Conservation (phyloP, 2,797 vertebrate species). For the Emydoidea blandingii region DNA sequence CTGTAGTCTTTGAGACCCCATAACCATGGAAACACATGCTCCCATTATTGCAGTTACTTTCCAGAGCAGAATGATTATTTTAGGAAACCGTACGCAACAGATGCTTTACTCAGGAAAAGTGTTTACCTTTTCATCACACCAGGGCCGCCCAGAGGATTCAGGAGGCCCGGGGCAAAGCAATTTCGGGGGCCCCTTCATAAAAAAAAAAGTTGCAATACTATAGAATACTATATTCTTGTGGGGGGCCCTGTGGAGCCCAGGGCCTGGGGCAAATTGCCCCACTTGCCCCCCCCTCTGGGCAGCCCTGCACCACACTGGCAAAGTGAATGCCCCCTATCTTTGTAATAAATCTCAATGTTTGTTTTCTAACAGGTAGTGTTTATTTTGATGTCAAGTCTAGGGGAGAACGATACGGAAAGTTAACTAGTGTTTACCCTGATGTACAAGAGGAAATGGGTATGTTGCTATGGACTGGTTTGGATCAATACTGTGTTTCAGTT, state of each 20-base stretch:
- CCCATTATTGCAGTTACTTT: neutral
- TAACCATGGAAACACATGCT: neutral
- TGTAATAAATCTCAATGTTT: conserved; percentile 31
- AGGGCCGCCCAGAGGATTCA: no score
- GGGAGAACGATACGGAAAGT: conserved; percentile 89
- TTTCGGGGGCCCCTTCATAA: no score
- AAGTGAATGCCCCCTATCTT: neutral
- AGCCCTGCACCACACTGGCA: neutral
- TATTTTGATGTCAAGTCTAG: conserved; percentile 93
- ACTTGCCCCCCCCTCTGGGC: no score
- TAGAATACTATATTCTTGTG: no score
- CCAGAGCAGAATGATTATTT: neutral
- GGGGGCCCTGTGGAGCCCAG: no score
- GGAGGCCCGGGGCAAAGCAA: no score
- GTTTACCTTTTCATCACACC: neutral
- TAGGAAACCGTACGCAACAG: neutral
- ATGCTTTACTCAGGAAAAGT: neutral
- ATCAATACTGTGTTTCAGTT: neutral
- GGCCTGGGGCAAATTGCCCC: no score
- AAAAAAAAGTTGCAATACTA: no score
- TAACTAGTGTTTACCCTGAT: conserved; percentile 72
- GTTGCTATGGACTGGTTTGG: conserved; percentile 4
- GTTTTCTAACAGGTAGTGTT: conserved; percentile 88
- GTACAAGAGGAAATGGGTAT: conserved; percentile 83
- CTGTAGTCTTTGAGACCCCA: neutral